Conservation (phyloP, 1,140 invertebrate species). For the Hyphantria cunea region DNA sequence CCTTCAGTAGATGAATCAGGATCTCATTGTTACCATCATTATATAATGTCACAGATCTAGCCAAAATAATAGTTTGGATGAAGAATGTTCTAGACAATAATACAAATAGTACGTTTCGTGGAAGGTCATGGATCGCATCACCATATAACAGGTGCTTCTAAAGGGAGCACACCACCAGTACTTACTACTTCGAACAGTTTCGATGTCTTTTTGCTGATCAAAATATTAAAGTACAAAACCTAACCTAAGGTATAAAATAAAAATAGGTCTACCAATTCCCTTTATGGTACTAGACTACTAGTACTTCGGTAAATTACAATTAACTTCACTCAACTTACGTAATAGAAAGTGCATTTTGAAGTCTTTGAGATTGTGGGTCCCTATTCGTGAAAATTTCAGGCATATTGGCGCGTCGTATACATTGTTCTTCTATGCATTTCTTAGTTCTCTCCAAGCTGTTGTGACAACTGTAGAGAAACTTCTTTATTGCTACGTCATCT, state of each 20-base stretch:
- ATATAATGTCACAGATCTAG: constrained; percentile 49
- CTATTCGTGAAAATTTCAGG: constrained; percentile 84
- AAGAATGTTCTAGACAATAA: no score
- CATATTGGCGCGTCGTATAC: constrained; percentile 80
- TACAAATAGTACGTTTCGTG: no score
- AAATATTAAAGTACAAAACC: no score
- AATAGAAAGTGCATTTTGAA: constrained; percentile 64
- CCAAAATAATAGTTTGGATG: constrained; percentile 28
- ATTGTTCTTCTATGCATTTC: constrained; percentile 84
- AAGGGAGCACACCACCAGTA: no score
- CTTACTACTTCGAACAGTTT: no score
- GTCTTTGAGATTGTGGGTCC: constrained; percentile 77
- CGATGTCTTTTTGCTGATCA: no score
- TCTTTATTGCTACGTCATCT: constrained; percentile 80
- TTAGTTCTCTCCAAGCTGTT: constrained; percentile 82
- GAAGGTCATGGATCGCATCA: no score
- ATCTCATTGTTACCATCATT: constrained; percentile 47
- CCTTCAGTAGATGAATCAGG: constrained; percentile 53
- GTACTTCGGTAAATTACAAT: no score
- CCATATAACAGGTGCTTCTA: no score
- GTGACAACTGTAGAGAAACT: constrained; percentile 80
- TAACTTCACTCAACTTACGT: constrained; percentile 2
- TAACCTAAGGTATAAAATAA: no score
- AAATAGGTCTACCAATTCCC: no score
- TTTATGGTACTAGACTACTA: no score